Percentiles rank a stretch among this genome's conserved stretches.
Evolutionary conservation across 1,140 invertebrate species (phyloP).

Genomic region (Metopolophium dirhodum): DNA sequence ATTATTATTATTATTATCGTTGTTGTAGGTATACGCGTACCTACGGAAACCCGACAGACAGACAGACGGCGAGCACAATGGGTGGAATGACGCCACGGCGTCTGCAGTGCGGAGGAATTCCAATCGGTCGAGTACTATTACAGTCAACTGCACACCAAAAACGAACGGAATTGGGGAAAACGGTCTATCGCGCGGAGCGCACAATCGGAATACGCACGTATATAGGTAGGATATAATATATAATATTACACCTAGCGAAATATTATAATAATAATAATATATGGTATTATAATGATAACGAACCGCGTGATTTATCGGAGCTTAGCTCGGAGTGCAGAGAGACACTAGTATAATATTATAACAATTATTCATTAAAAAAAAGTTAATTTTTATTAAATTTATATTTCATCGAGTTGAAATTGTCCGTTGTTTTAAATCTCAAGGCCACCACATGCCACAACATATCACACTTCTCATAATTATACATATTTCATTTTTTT

Average conservation of each 20-base stretch:
- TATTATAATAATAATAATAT: neutral
- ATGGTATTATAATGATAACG: too few relatives aligned
- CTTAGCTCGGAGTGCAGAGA: too few relatives aligned
- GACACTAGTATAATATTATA: too few relatives aligned
- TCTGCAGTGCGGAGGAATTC: neutral
- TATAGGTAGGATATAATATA: neutral
- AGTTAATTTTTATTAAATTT: too few relatives aligned
- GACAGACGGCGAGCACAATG: neutral
- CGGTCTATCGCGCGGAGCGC: neutral
- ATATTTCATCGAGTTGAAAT: too few relatives aligned
- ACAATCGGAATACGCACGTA: neutral
- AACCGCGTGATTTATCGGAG: too few relatives aligned
- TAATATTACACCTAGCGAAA: neutral
- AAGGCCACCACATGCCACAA: too few relatives aligned
- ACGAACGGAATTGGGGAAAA: neutral
- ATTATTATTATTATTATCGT: neutral
- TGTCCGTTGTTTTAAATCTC: too few relatives aligned
- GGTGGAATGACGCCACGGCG: neutral
- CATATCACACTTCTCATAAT: too few relatives aligned
- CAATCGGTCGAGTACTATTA: constrained; percentile 30
- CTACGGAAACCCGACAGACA: neutral
- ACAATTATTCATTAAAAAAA: too few relatives aligned
- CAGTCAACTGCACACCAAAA: constrained; percentile 26
- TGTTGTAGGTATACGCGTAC: too few relatives aligned
- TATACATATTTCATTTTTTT: too few relatives aligned